Conservation (phyloP, 2,797 vertebrate species). For the Oceanodroma leucorhoa region DNA sequence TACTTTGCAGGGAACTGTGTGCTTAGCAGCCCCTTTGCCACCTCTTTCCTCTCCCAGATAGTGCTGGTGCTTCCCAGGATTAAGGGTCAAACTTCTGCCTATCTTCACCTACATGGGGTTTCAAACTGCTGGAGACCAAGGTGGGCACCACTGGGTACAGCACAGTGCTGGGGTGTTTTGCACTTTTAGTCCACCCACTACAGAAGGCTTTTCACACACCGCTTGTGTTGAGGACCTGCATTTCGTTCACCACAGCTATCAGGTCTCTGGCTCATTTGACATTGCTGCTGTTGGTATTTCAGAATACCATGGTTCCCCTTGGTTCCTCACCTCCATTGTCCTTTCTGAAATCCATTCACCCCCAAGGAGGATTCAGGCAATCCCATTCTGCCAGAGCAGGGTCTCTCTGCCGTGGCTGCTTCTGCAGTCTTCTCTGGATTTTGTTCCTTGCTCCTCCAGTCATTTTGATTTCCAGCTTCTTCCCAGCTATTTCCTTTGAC, state of each 20-base stretch:
- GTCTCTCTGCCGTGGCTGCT: background rate
- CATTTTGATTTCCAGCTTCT: background rate
- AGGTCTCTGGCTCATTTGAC: background rate
- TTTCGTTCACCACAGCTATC: no score
- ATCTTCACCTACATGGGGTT: no score
- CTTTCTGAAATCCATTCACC: slow-evolving; percentile 7
- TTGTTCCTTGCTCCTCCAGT: background rate
- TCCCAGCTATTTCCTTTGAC: background rate
- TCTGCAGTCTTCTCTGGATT: background rate
- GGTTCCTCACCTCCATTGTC: background rate
- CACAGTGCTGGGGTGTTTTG: background rate
- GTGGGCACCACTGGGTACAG: no score
- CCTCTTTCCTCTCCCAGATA: no score
- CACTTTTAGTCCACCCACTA: background rate
- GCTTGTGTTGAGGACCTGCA: background rate
- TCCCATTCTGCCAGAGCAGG: background rate
- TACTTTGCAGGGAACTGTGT: no score
- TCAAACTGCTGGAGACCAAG: no score
- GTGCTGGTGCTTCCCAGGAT: no score
- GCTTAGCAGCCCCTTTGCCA: no score
- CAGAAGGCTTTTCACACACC: background rate
- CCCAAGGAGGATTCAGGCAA: background rate
- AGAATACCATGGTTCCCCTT: no score
- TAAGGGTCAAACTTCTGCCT: no score
- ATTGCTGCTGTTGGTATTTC: background rate